A percentile compares a stretch with the other conserved stretches of the same genome.
Conservation (phyloP, 2,888 invertebrate species). For the Agrochola litura region DNA sequence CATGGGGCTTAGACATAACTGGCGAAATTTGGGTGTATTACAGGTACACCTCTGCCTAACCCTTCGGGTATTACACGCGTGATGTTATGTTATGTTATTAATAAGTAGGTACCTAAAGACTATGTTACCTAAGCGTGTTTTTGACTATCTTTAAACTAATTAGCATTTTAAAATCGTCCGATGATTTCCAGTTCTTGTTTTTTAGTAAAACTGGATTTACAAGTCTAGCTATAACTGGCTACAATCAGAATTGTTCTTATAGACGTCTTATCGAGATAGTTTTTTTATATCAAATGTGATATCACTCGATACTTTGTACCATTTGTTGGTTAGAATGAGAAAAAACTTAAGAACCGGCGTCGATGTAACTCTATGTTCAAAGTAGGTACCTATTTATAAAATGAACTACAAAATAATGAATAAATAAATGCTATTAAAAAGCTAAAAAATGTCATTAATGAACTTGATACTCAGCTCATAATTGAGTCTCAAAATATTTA, state of each 20-base stretch:
- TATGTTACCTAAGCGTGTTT: neutral
- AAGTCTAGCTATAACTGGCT: neutral
- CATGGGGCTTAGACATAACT: neutral
- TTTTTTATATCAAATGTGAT: constrained; percentile 11
- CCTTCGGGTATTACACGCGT: neutral
- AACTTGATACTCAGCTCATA: neutral
- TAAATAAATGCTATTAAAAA: neutral
- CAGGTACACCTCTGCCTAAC: neutral
- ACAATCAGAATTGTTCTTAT: neutral
- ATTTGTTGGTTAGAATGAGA: neutral
- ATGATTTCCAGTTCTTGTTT: constrained; percentile 4
- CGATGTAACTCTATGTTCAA: neutral
- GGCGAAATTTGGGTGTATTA: neutral
- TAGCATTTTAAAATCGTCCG: constrained; percentile 10
- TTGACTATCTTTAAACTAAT: constrained; percentile 10
- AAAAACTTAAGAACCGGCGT: constrained; percentile 29
- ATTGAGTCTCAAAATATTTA: neutral
- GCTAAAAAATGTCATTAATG: neutral
- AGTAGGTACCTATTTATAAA: neutral
- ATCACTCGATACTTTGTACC: neutral
- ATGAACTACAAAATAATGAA: neutral
- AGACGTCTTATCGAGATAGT: constrained; percentile 13
- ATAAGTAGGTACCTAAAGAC: neutral
- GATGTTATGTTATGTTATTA: neutral
- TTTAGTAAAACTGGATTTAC: constrained; percentile 16